Conservation (phyloP, 1,140 invertebrate species). For the Caenorhabditis inopinata region DNA sequence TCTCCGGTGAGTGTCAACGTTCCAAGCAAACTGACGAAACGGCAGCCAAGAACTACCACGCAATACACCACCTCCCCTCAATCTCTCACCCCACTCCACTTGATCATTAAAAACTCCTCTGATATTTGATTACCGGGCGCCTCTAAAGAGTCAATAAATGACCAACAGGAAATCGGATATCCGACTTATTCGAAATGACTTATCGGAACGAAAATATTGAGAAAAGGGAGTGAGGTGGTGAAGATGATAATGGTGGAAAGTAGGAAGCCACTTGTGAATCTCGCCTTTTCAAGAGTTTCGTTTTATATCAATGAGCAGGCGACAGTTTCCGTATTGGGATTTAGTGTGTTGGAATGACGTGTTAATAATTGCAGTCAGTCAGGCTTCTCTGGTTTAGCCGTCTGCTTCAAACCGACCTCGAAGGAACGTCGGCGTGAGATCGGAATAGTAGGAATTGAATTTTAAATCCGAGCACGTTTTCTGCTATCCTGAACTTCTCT, state of each 20-base stretch:
- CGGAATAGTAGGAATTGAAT: no score
- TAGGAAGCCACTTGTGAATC: not conserved
- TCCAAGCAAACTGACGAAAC: no score
- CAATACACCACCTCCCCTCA: not conserved
- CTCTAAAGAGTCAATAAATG: constrained; percentile 23
- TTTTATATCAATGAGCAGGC: not conserved
- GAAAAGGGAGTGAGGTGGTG: not conserved
- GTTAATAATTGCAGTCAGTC: no score
- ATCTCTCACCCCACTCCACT: not conserved
- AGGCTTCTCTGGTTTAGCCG: no score
- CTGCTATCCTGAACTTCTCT: no score
- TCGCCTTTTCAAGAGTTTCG: constrained; percentile 6
- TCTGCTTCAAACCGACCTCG: no score
- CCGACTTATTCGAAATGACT: constrained; percentile 33
- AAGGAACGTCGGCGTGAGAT: no score
- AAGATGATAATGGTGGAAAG: not conserved
- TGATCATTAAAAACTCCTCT: no score
- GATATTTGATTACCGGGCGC: constrained; percentile 10
- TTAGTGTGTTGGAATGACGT: no score
- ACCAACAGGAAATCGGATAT: constrained; percentile 26
- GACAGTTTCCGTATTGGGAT: not conserved
- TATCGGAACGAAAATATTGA: constrained; percentile 28
- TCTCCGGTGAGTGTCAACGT: no score
- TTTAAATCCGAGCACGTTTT: no score
- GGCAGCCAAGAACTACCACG: no score